A percentile compares a stretch with the other conserved stretches of the same genome.
These are phyloP conservation scores for Proteles cristata DNA, from an alignment of 2,113 vertebrate genomes.

Conservation along the genomic window DNA sequence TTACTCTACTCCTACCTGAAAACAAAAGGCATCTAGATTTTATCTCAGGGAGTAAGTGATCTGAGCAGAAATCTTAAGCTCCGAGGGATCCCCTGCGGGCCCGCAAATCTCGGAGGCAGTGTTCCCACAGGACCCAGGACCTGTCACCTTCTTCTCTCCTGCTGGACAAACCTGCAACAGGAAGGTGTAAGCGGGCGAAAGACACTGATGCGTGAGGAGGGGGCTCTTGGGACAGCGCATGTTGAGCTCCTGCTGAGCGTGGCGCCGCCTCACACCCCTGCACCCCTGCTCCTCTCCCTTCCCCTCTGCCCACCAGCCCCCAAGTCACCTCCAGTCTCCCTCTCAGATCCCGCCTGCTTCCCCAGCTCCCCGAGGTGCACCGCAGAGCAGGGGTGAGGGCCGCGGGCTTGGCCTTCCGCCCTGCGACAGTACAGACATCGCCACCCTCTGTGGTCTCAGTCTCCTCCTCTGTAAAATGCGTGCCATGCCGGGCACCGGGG, in stretches of 20 bases:
- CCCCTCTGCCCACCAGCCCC: too few species aligned
- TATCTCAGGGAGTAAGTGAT: not conserved
- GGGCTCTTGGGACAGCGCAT: too few species aligned
- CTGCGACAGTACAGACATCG: not conserved
- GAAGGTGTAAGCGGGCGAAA: accelerated
- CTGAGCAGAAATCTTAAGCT: not conserved
- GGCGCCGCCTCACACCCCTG: too few species aligned
- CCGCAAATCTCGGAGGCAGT: not conserved
- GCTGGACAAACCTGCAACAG: not conserved
- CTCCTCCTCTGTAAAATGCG: not conserved
- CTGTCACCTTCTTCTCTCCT: not conserved
- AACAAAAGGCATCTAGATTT: not conserved
- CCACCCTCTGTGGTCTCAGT: not conserved
- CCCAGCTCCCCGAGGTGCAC: not conserved
- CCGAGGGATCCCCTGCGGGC: not conserved
- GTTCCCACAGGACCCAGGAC: too few species aligned
- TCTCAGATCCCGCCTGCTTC: too few species aligned
- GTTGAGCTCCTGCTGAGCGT: not conserved
- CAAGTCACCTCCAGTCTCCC: not conserved
- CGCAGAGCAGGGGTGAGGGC: not conserved
- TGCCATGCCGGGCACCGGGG: not conserved
- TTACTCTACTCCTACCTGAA: not conserved
- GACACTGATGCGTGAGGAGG: not conserved
- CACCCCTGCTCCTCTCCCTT: not conserved
- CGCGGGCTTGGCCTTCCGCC: not conserved